Evolutionary conservation across 2,888 invertebrate species (phyloP), one percentile per base, ranked within the genome.

Genomic region (Drosophila recens): DNA sequence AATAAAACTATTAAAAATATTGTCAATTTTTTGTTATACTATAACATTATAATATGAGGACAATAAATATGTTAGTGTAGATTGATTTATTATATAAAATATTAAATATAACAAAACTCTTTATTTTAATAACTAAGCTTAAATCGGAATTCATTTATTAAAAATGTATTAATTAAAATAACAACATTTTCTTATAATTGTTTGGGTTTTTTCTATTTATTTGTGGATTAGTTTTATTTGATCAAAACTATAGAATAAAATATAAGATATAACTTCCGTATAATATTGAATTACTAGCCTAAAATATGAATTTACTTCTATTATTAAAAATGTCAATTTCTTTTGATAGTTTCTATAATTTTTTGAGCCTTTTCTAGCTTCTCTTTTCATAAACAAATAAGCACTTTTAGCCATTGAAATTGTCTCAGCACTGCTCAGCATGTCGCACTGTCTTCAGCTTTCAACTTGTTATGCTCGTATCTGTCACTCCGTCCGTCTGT

Each of bases 391-490:
- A 4, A 23, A 23, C 36, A 13, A 36, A 13, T 38, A 6, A n/a
- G 38, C 8, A 5, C 2, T 38, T 38, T 38, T n/a, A n/a, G 1
- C 6, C 2, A 6, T 38, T 38, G 2, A n/a, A 38, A 0, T 38
- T 38, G 5, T 38, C 6, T 38, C 38, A 38, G 6, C n/a, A 38
- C 38, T 38, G 38, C n/a, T 8, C 38, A 38, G n/a, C 6, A 38
- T n/a, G 38, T 38, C 38, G 38, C n/a, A n/a, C 38, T 38, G 38
- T 38, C 13, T 23, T 11, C 13, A 53, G 38, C 53, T 53, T 53
- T 53, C 40, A 38, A 36, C 36, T 52, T 52, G n/a, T 38, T 38
- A 38, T 38, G n/a, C n/a, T 38, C 15, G 15, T 48, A 9, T 30
- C 48, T 6, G 9, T 48, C 30, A 30, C 30, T 30, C 30, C 2